Base-by-base conservation (phyloP, 2,888 invertebrate species). In the Polyommatus iphigenia region DNA sequence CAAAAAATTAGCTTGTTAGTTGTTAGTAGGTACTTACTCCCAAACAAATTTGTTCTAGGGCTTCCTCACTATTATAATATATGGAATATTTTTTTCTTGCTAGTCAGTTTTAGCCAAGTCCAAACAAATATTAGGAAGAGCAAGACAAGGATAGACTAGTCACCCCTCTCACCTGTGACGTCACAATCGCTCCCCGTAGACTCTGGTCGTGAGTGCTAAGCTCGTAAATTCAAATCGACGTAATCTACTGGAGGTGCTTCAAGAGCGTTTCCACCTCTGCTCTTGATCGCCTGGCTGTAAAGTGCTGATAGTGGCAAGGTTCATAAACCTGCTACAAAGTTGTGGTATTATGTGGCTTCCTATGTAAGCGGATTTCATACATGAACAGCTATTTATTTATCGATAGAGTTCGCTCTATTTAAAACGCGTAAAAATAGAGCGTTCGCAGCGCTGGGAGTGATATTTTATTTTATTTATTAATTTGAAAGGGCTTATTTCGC, bases 141-240 rank as follows among this genome's bases (percentile, higher is more conserved):
- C 5, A 54, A 18, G 59, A 59, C 20, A 59, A 59, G 59, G 59
- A 20, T 0, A 20, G 18, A 18, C 8, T n/a, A 0, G n/a, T 59
- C 59, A 20, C 20, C 59, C 59, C 20, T 59, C 59, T 8, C 20
- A 20, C 59, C 20, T 59, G 59, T 20, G 59, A 59, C 59, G 59
- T 59, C 59, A 59, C 59, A 59, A n/a, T 57, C n/a, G 59, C 59
- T 59, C 59, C 59, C 59, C 20, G 59, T 46, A 46, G 46, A 54
- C 18, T 3, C 20, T 20, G 59, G 18, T 18, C 59, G 20, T 59
- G 59, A 59, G 20, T 20, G 82, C 82, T 81, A 82, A 78, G 81
- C 73, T 79, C 82, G 82, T 86, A 86, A 85, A 86, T 86, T 84
- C 83, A 84, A 85, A 87, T 86, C 86, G 86, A 84, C 86, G 86